phyloP scores from a whole-genome alignment of 2,113 vertebrate species.

The Caranx melampygus region DNA sequence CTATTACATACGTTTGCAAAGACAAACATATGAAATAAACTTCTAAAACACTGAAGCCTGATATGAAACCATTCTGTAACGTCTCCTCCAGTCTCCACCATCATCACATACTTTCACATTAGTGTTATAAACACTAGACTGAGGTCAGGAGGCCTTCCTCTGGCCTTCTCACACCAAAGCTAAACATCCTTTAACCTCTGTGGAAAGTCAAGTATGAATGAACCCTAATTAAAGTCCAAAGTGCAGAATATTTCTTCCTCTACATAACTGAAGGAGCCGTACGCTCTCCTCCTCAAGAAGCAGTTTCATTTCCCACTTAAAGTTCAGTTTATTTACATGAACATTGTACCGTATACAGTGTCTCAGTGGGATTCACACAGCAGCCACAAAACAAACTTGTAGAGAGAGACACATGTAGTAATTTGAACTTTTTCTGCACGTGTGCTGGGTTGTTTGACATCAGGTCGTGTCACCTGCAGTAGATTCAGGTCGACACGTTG shows the following conservation, averaged over 20 bases:
- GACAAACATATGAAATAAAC: neutral
- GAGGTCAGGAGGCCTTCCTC: conserved; percentile 6
- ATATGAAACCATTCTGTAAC: neutral
- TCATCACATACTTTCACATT: neutral
- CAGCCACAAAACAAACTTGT: neutral
- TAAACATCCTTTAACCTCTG: conserved; percentile 54
- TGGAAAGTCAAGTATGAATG: conserved; percentile 1
- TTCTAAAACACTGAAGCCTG: neutral
- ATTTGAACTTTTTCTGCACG: neutral
- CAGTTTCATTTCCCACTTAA: conserved; percentile 36
- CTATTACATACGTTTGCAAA: neutral
- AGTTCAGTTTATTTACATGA: conserved; percentile 54
- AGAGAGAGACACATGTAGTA: neutral
- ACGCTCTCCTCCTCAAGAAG: neutral
- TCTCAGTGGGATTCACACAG: neutral
- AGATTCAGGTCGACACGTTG: too few species aligned
- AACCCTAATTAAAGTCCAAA: conserved; percentile 12
- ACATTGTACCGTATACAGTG: neutral
- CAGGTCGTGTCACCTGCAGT: too few species aligned
- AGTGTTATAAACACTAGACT: conserved; percentile 30
- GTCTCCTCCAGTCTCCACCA: neutral
- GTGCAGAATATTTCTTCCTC: conserved; percentile 13
- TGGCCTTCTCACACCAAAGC: conserved; percentile 13
- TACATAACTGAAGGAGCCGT: conserved; percentile 6
- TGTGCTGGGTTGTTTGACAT: neutral